Percentiles rank a stretch among this genome's conserved stretches.
Conservation (phyloP, 2,797 vertebrate species). For the Acropternis orthonyx region DNA sequence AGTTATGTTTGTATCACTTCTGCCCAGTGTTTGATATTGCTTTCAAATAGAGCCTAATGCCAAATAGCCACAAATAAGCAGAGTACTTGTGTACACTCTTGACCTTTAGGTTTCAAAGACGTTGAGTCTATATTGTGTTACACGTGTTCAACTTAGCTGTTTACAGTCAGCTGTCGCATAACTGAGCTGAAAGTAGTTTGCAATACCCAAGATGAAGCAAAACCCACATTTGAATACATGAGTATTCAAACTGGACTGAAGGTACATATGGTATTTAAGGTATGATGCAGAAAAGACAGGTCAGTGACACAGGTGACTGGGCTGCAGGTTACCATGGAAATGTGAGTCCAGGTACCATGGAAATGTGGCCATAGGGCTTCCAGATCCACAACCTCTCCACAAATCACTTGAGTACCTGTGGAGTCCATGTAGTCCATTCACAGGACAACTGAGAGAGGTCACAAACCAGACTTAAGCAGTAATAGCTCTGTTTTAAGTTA, state of each 20-base stretch:
- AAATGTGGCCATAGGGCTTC: fast-evolving
- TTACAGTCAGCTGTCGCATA: background rate
- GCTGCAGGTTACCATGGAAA: background rate
- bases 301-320: background rate
- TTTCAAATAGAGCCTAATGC: background rate
- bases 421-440: background rate
- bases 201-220: background rate
- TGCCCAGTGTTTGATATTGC: background rate
- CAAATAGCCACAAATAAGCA: background rate
- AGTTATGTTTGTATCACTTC: constrained; percentile 33
- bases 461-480: background rate
- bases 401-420: background rate
- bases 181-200: background rate
- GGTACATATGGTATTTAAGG: background rate
- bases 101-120: background rate
- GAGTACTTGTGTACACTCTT: background rate
- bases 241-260: background rate
- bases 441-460: background rate
- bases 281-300: background rate
- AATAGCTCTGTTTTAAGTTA: background rate
- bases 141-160: background rate
- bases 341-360: background rate
- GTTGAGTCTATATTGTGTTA: background rate
- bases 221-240: background rate
- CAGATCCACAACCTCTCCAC: background rate